Evolutionary conservation across 2,888 invertebrate genomes (phyloP), one percentile per base, ranked within the genome.

Genomic region (Hofmannophila pseudospretella): DNA sequence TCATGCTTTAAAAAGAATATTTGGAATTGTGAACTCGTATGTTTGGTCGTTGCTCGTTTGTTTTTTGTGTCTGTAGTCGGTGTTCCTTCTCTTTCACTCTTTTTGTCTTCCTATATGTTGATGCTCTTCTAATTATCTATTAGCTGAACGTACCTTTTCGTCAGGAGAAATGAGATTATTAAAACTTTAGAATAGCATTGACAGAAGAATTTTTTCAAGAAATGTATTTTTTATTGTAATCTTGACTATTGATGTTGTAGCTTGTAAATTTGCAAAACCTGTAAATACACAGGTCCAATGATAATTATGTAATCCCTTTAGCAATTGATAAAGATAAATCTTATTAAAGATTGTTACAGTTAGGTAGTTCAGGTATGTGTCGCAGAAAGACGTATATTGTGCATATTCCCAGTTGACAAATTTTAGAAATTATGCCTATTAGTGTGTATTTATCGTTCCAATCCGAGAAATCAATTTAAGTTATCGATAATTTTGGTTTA

Each of bases 1-100:
- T 67, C 62, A 78, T 63, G 81, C 80, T 84, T 81, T 58, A 47
- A 49, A 38, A 33, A 38, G 10, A 38, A 38, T 53, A 49, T 61
- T 65, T 58, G 53, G 49, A 47, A 54, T 47, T 63, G 53, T 54
- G 50, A 44, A 42, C 36, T 39, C 38, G 49, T 49, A 54, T 57
- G 54, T 73, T 74, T 74, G 69, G 58, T 62, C 66, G 60, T 66
- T 68, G 68, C 56, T 66, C 65, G 62, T 61, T 54, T 53, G 46
- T 65, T 67, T n/a, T 68, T 57, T 68, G 66, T 80, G 66, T 61
- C 41, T 68, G 74, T 86, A 85, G 85, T 82, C 82, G 74, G 84
- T 86, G 86, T 86, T 86, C 86, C 55, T 85, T 86, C 86, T 86
- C 86, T 86, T 84, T 82, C 67, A 76, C 77, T 72, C 67, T 71